Conservation (phyloP, 2,113 vertebrate genomes). For the Ctenomys sociabilis region DNA sequence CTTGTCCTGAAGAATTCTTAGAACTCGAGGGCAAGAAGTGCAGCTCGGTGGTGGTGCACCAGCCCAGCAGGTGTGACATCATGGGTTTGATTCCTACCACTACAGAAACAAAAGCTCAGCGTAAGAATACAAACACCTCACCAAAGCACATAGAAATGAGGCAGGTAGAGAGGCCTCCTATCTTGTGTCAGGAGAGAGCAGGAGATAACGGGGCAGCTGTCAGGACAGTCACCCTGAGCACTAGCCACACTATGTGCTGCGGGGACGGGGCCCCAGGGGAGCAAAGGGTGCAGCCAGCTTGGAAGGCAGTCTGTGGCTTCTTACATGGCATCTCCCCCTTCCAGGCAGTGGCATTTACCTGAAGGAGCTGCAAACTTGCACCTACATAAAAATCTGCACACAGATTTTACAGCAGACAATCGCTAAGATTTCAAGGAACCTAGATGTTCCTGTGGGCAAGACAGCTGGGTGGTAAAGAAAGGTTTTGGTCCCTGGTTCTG, state of each 20-base stretch:
- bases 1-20: background rate
- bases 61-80: background rate
- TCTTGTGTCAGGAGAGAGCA: background rate
- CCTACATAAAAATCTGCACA: background rate
- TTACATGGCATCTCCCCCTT: accelerated
- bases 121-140: background rate
- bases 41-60: background rate
- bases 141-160: background rate
- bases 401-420: background rate
- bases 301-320: background rate
- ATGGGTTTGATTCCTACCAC: background rate
- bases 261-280: background rate
- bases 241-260: background rate
- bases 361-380: background rate
- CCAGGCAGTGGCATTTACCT: background rate
- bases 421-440: background rate
- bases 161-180: background rate
- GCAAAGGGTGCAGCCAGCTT: background rate
- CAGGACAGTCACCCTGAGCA: background rate
- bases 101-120: background rate
- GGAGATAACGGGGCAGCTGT: background rate
- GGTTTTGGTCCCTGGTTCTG: background rate
- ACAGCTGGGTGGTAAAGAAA: background rate
- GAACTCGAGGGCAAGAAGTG: background rate
- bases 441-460: background rate